A percentile compares a stretch with the other conserved stretches of the same genome.
phyloP scores from a whole-genome alignment of 53 echinoderm and acorn worm species.

The Hippasteria phrygiana region DNA sequence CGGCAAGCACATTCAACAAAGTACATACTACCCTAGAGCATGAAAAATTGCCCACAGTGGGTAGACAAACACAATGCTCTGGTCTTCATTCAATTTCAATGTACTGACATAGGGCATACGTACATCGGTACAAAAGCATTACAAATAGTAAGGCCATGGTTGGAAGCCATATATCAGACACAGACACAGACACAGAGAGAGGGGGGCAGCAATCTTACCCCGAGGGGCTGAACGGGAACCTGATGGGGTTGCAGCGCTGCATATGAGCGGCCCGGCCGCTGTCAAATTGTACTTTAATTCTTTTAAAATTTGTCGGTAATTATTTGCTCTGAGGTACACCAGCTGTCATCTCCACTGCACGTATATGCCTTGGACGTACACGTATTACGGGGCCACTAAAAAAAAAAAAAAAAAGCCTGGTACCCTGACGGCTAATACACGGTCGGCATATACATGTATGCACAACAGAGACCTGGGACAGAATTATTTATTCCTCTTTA shows the following conservation, averaged over 20 bases:
- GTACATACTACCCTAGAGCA: too few relatives aligned
- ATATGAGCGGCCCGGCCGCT: slow-evolving; percentile 17
- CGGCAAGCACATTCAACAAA: too few relatives aligned
- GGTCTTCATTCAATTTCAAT: neutral
- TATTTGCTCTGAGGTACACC: slow-evolving; percentile 73
- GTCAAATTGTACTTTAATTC: slow-evolving; percentile 67
- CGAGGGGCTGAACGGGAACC: neutral
- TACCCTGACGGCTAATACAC: neutral
- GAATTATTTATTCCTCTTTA: neutral
- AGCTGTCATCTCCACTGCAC: slow-evolving; percentile 48
- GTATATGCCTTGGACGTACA: neutral
- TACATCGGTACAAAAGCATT: neutral
- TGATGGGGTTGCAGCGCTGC: neutral
- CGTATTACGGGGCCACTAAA: neutral
- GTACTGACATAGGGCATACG: neutral
- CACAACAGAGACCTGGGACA: neutral
- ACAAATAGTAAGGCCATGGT: too few relatives aligned
- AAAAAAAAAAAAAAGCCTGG: too few relatives aligned
- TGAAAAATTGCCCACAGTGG: neutral
- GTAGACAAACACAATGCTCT: neutral
- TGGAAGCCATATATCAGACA: too few relatives aligned
- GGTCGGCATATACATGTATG: neutral
- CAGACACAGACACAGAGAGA: too few relatives aligned
- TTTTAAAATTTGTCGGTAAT: slow-evolving; percentile 72
- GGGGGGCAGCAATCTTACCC: neutral